These are phyloP conservation scores for Orthosia cruda DNA, from an alignment of 2,888 invertebrate genomes.

Conservation along the genomic window DNA sequence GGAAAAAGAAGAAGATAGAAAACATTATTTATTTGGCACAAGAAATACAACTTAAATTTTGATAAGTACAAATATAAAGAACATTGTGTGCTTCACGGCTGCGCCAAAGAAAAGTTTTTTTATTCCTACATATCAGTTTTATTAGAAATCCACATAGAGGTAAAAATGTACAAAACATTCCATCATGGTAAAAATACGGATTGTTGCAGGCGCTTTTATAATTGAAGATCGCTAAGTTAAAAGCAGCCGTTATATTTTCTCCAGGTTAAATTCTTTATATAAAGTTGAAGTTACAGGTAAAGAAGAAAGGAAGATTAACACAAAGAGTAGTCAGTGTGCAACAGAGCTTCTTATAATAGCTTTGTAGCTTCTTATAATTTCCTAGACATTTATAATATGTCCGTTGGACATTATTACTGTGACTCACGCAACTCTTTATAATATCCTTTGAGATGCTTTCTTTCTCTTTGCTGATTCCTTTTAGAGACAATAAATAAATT, in stretches of 20 bases:
- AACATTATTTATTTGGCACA: too few relatives aligned
- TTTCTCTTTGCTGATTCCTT: constrained; percentile 40
- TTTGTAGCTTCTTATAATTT: background rate
- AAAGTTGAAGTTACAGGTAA: background rate
- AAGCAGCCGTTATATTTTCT: background rate
- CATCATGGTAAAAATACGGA: background rate
- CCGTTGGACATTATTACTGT: constrained; percentile 24
- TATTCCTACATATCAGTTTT: too few relatives aligned
- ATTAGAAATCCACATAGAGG: too few relatives aligned
- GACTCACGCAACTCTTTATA: constrained; percentile 46
- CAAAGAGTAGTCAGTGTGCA: background rate
- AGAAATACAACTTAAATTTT: too few relatives aligned
- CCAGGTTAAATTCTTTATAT: background rate
- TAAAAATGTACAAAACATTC: too few relatives aligned
- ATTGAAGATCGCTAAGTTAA: background rate
- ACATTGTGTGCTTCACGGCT: too few relatives aligned
- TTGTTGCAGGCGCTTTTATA: background rate
- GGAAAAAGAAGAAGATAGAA: too few relatives aligned
- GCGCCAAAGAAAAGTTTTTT: too few relatives aligned
- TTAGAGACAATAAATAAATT: constrained; percentile 30
- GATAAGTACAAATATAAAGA: too few relatives aligned
- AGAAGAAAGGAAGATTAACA: background rate
- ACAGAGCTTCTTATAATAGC: too few relatives aligned
- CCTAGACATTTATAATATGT: constrained; percentile 15
- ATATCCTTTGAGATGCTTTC: constrained; percentile 33